Conservation (phyloP, 92 coral and sea anemone species). For the Epizoanthus ramosus region DNA sequence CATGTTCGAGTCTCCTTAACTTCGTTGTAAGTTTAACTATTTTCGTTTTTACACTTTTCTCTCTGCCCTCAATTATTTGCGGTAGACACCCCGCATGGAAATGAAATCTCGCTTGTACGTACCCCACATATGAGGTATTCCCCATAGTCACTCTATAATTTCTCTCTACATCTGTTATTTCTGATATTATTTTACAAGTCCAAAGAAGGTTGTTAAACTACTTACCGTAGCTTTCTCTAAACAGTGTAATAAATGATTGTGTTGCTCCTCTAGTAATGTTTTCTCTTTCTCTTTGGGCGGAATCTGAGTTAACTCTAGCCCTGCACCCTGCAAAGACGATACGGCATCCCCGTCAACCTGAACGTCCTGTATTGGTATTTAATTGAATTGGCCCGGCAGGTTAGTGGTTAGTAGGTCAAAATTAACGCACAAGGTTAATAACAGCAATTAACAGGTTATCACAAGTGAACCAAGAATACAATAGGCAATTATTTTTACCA, state of each 20-base stretch:
- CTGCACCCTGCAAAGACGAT: slow-evolving; percentile 84
- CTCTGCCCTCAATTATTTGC: too few species aligned
- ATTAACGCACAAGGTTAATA: slow-evolving; percentile 4
- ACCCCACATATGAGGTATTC: too few species aligned
- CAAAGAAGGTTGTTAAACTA: background rate
- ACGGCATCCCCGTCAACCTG: slow-evolving; percentile 1
- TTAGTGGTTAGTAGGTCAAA: slow-evolving; percentile 26
- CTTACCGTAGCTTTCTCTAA: slow-evolving; percentile 98
- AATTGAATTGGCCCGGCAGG: slow-evolving; percentile 10
- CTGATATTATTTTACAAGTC: too few species aligned
- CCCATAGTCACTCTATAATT: too few species aligned
- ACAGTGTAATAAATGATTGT: slow-evolving; percentile 88
- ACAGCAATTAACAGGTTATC: background rate
- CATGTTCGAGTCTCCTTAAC: too few species aligned
- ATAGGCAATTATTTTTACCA: background rate
- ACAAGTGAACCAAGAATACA: background rate
- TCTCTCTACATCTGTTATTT: too few species aligned
- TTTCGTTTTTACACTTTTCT: too few species aligned
- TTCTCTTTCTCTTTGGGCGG: slow-evolving; percentile 85
- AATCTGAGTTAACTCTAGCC: slow-evolving; percentile 87
- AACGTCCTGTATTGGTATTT: slow-evolving; percentile 15
- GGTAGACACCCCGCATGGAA: too few species aligned
- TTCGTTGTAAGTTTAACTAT: too few species aligned
- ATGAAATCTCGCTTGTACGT: too few species aligned
- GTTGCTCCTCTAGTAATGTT: slow-evolving; percentile 87